Conservation (phyloP, 1,140 invertebrate species). For the Maniola jurtina region DNA sequence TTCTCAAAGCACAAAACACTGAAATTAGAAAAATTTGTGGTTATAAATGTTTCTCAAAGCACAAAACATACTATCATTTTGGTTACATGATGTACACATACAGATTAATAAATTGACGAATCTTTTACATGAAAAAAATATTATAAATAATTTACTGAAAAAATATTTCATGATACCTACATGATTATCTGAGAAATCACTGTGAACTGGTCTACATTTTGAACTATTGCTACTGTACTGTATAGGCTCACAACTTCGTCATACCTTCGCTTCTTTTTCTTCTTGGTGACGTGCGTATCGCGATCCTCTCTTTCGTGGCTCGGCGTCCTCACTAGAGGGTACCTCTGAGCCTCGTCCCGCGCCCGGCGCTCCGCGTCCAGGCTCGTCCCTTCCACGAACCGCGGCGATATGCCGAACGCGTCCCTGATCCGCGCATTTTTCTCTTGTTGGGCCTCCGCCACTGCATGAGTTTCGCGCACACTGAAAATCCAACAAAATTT, state of each 20-base stretch:
- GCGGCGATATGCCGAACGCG: constrained; percentile 96
- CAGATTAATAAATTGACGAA: no score
- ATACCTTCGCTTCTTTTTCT: constrained; percentile 79
- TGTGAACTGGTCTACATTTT: no score
- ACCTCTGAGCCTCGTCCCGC: constrained; percentile 79
- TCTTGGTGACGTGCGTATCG: constrained; percentile 60
- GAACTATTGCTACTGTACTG: no score
- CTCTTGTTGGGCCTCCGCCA: constrained; percentile 97
- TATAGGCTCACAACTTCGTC: background rate
- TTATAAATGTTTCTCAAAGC: no score
- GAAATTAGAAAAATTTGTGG: constrained; percentile 46
- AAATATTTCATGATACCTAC: no score
- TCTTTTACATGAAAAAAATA: no score
- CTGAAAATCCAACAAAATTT: constrained; percentile 72
- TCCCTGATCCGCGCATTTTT: constrained; percentile 95
- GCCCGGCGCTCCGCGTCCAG: constrained; percentile 90
- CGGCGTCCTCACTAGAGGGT: constrained; percentile 84
- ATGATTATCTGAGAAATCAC: no score
- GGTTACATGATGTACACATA: no score
- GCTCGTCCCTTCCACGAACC: constrained; percentile 96
- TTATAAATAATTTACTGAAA: no score
- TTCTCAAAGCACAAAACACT: no score
- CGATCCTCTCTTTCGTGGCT: constrained; percentile 66
- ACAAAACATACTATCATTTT: no score
- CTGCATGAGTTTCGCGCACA: constrained; percentile 96